phyloP scores from a whole-genome alignment of 1,140 invertebrate genomes.

The Venturia canescens region DNA sequence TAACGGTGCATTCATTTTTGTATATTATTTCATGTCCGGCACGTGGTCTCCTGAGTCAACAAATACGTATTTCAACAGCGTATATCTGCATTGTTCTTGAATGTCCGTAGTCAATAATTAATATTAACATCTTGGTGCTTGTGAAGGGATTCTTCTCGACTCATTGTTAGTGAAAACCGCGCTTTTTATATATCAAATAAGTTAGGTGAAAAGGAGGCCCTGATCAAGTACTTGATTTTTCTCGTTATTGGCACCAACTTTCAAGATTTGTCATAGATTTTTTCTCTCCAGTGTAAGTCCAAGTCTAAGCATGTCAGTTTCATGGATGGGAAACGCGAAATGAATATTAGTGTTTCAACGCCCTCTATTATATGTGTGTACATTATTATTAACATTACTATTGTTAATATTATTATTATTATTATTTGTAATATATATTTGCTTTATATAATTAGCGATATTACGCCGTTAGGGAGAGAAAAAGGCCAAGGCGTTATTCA shows the following conservation, averaged over 20 bases:
- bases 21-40: neutral
- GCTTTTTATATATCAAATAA: neutral
- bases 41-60: neutral
- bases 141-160: too few relatives aligned
- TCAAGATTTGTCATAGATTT: too few relatives aligned
- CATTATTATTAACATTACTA: slow-evolving; percentile 10
- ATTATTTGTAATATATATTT: slow-evolving; percentile 27
- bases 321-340: neutral
- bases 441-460: neutral
- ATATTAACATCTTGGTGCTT: neutral
- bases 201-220: neutral
- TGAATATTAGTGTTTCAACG: neutral
- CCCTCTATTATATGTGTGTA: neutral
- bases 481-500: neutral
- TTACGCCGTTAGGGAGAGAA: neutral
- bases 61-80: neutral
- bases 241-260: too few relatives aligned
- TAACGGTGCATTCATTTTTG: neutral
- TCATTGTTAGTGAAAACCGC: too few relatives aligned
- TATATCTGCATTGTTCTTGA: neutral
- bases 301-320: too few relatives aligned
- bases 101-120: neutral
- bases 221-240: neutral
- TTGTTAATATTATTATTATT: slow-evolving; percentile 15
- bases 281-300: too few relatives aligned